Evolutionary conservation across 2,797 vertebrate species (phyloP).

Genomic region (Xenentodon cancila): DNA sequence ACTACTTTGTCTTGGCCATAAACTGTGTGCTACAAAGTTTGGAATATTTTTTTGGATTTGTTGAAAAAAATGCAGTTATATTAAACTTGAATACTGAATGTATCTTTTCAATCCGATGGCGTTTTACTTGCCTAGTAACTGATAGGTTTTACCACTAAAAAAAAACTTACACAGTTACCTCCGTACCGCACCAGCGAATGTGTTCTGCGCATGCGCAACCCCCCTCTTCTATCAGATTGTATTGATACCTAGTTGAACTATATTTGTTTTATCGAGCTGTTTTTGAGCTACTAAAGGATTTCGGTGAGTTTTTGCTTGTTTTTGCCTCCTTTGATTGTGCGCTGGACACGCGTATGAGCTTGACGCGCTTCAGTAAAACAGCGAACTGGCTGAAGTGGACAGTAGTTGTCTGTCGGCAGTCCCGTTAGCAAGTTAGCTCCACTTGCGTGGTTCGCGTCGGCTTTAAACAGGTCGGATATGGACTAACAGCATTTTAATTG

Average conservation of each 20-base stretch:
- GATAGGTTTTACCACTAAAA: too few species aligned
- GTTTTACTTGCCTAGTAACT: too few species aligned
- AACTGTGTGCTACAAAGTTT: too few species aligned
- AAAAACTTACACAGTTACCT: too few species aligned
- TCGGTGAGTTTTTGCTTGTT: slow-evolving; percentile 50
- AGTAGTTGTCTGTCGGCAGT: slow-evolving; percentile 6
- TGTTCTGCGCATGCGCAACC: slow-evolving; percentile 52
- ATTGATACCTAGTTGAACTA: slow-evolving; percentile 11
- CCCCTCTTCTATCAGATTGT: slow-evolving; percentile 16
- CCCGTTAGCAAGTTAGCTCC: slow-evolving; percentile 5
- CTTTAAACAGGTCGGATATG: neutral
- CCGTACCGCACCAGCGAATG: neutral
- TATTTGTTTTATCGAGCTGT: slow-evolving; percentile 58
- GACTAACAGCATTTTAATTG: too few species aligned
- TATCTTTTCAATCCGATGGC: too few species aligned
- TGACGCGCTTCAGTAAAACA: neutral
- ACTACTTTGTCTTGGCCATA: neutral
- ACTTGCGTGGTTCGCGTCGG: neutral
- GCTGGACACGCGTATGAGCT: rapidly evolving
- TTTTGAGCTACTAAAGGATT: slow-evolving; percentile 69
- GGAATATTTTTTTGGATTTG: too few species aligned
- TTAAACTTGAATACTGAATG: too few species aligned
- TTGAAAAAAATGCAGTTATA: too few species aligned
- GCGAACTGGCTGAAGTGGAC: neutral
- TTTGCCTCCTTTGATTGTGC: neutral